phyloP scores from a whole-genome alignment of 2,113 vertebrate species.

The Pleuronectes platessa region DNA sequence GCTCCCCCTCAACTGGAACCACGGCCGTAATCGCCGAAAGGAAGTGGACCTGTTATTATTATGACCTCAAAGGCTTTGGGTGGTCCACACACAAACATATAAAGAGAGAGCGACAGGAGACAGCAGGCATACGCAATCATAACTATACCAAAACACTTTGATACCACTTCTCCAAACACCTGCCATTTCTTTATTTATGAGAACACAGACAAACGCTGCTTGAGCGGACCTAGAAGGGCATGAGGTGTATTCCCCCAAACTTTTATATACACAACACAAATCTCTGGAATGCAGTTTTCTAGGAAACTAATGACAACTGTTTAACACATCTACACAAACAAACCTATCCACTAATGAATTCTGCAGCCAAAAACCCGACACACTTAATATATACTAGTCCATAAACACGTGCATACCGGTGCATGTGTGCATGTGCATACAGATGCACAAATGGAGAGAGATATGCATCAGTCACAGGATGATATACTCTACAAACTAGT shows the following conservation, averaged over 20 bases:
- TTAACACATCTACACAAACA: slow-evolving; percentile 20
- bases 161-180: slow-evolving; percentile 48
- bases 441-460: slow-evolving; percentile 6
- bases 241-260: slow-evolving; percentile 15
- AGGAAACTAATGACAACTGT: slow-evolving; percentile 33
- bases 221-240: slow-evolving; percentile 7
- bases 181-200: slow-evolving; percentile 33
- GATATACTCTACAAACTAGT: background rate
- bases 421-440: slow-evolving; percentile 25
- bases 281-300: slow-evolving; percentile 41
- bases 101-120: slow-evolving; percentile 30
- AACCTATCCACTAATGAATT: slow-evolving; percentile 11
- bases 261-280: slow-evolving; percentile 26
- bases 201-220: background rate
- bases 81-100: slow-evolving; percentile 68
- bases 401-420: slow-evolving; percentile 35
- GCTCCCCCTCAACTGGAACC: slow-evolving; percentile 46
- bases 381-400: slow-evolving; percentile 9
- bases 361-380: slow-evolving; percentile 4
- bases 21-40: slow-evolving; percentile 61
- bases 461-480: slow-evolving; percentile 18
- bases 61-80: slow-evolving; percentile 74
- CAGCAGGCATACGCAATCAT: slow-evolving; percentile 45
- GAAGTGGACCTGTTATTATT: slow-evolving; percentile 80
- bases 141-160: slow-evolving; percentile 31